phyloP scores from a whole-genome alignment of 2,888 invertebrate genomes.

The Hecatera dysodea region DNA sequence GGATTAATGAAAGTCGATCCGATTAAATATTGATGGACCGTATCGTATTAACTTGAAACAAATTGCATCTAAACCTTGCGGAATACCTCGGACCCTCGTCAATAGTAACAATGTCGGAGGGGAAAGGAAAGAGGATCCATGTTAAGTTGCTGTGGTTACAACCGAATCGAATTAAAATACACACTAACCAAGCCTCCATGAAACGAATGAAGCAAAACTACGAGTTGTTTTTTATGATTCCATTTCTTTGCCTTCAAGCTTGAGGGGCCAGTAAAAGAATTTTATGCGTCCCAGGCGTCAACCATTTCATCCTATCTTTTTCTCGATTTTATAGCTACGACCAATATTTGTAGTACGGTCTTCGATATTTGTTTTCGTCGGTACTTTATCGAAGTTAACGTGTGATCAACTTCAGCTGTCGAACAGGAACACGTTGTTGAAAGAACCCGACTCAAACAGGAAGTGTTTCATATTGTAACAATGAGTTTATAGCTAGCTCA shows the following conservation, averaged over 20 bases:
- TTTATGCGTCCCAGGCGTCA: constrained; percentile 32
- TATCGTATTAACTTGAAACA: constrained; percentile 69
- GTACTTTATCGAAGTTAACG: constrained; percentile 55
- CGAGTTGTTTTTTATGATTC: constrained; percentile 44
- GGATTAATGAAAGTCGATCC: constrained; percentile 64
- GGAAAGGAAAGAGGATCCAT: constrained; percentile 68
- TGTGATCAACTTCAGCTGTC: constrained; percentile 59
- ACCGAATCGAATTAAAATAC: constrained; percentile 58
- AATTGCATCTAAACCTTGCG: constrained; percentile 70
- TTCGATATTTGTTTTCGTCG: constrained; percentile 62
- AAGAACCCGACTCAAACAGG: constrained; percentile 65
- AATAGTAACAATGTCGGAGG: constrained; percentile 70
- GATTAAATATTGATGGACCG: constrained; percentile 67
- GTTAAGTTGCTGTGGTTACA: constrained; percentile 74
- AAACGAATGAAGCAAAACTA: constrained; percentile 23
- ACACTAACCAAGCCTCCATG: constrained; percentile 37
- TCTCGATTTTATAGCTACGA: constrained; percentile 63
- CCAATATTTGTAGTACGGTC: constrained; percentile 54
- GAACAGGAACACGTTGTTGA: constrained; percentile 63
- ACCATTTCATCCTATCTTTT: constrained; percentile 60
- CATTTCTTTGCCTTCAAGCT: constrained; percentile 27
- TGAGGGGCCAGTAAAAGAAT: constrained; percentile 37
- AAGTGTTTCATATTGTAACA: constrained; percentile 64
- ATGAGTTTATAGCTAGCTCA: constrained; percentile 61
- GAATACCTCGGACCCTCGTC: constrained; percentile 76